A percentile compares a stretch with the other conserved stretches of the same genome.
phyloP scores from a whole-genome alignment of 2,113 vertebrate genomes.

The Scalopus aquaticus region DNA sequence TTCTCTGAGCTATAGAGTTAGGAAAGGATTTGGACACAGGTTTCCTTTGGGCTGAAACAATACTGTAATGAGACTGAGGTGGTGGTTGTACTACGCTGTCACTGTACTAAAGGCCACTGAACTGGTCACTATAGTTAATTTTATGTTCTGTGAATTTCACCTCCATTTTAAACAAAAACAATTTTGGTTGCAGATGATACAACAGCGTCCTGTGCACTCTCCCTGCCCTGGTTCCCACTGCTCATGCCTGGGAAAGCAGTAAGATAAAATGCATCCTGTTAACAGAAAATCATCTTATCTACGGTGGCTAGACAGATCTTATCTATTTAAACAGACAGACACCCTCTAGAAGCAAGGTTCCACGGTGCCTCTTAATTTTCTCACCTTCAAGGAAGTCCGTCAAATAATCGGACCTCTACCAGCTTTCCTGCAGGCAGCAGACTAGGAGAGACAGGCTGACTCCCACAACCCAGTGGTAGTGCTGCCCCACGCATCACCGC shows the following conservation, averaged over 20 bases:
- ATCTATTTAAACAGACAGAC: background rate
- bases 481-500: rapidly evolving
- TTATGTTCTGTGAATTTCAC: background rate
- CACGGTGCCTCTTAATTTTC: background rate
- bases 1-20: background rate
- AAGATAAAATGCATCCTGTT: background rate
- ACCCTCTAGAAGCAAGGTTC: background rate
- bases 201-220: background rate
- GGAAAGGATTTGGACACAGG: background rate
- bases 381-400: background rate
- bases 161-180: background rate
- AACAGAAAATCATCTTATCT: background rate
- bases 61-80: background rate
- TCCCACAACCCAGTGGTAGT: rapidly evolving
- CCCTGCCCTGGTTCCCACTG: background rate
- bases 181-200: background rate
- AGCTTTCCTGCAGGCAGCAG: background rate
- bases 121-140: background rate
- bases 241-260: background rate
- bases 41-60: background rate
- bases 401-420: background rate
- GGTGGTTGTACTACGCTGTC: background rate
- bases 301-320: background rate
- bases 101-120: background rate
- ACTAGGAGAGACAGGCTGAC: background rate